phyloP scores from a whole-genome alignment of 2,113 vertebrate species.

The Ranitomeya imitator region DNA sequence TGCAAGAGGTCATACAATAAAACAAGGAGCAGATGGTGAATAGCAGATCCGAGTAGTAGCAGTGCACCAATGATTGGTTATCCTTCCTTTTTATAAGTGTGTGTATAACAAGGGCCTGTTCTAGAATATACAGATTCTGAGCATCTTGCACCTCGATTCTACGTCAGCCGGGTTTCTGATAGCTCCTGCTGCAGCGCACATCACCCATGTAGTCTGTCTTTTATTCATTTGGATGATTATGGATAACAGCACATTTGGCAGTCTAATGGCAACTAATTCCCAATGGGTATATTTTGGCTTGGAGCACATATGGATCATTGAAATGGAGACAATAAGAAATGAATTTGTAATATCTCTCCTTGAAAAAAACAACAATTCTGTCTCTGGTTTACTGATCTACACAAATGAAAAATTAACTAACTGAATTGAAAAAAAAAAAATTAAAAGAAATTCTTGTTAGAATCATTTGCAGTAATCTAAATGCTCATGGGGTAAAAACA shows the following conservation, averaged over 20 bases:
- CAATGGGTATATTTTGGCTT: neutral
- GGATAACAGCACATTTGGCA: neutral
- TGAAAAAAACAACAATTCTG: neutral
- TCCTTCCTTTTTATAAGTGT: neutral
- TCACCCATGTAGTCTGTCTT: neutral
- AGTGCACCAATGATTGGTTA: neutral
- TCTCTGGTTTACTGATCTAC: neutral
- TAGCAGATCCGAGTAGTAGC: neutral
- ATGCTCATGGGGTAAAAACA: neutral
- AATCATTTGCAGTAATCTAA: neutral
- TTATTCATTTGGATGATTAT: neutral
- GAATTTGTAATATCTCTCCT: neutral
- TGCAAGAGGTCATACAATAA: conserved; percentile 23
- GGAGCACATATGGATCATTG: conserved; percentile 23
- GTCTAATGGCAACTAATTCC: neutral
- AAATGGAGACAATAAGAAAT: neutral
- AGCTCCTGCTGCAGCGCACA: neutral
- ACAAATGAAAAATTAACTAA: neutral
- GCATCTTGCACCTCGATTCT: neutral
- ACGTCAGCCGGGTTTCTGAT: neutral
- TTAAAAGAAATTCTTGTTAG: neutral
- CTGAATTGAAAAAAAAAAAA: neutral
- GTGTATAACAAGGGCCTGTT: neutral
- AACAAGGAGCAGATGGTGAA: conserved; percentile 14
- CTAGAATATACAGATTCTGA: neutral